Evolutionary conservation across 2,113 vertebrate genomes (phyloP).

Genomic region (Muntiacus reevesi): DNA sequence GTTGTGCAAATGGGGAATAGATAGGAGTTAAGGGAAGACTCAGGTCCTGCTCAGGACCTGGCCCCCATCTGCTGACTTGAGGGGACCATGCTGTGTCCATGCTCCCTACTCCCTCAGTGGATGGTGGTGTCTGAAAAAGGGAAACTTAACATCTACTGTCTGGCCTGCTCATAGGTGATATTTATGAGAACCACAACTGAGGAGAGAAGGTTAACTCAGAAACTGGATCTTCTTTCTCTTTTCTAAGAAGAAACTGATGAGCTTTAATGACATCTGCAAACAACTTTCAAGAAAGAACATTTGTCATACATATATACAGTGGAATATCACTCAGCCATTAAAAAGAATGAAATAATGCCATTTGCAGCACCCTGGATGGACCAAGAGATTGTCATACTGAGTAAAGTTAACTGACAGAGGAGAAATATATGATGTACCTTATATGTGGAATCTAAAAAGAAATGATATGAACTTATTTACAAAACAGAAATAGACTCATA

Average conservation of each 20-base stretch:
- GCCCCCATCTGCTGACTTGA: rapidly evolving
- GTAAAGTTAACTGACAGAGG: not conserved
- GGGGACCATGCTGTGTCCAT: rapidly evolving
- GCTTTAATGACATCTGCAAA: not conserved
- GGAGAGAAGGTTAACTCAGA: not conserved
- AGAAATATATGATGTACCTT: not conserved
- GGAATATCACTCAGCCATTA: not conserved
- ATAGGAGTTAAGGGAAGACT: rapidly evolving
- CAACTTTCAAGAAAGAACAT: not conserved
- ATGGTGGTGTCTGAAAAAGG: not conserved
- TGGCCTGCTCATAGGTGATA: not conserved
- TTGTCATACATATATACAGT: not conserved
- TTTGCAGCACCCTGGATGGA: not conserved
- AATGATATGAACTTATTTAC: not conserved
- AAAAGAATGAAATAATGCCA: not conserved
- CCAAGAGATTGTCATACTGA: not conserved
- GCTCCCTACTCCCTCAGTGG: rapidly evolving
- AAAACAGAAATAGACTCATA: not conserved
- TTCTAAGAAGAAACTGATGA: not conserved
- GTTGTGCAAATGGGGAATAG: too few species aligned
- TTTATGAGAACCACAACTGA: not conserved
- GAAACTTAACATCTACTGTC: rapidly evolving
- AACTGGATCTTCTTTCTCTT: not conserved
- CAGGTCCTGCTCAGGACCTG: rapidly evolving
- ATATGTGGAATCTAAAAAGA: not conserved